Percentiles rank a stretch among this genome's conserved stretches.
Evolutionary conservation across 2,797 vertebrate species (phyloP).

Genomic region (Leontopithecus rosalia): DNA sequence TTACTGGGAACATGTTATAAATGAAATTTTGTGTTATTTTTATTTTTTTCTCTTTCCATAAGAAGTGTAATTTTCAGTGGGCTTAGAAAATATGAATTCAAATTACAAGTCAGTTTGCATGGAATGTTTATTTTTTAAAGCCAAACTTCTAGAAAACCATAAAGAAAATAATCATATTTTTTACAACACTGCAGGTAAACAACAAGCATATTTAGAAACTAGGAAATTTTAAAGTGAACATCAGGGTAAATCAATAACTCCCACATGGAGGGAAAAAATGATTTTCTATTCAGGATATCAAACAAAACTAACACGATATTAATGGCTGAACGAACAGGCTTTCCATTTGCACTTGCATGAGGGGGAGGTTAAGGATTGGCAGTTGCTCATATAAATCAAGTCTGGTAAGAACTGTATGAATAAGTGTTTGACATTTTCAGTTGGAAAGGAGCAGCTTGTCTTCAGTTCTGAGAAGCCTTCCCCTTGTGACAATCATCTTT

Average conservation of each 20-base stretch:
- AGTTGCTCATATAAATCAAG: conserved; percentile 66
- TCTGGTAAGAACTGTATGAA: conserved; percentile 59
- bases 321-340: conserved; percentile 66
- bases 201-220: conserved; percentile 70
- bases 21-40: conserved; percentile 48
- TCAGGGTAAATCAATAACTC: conserved; percentile 64
- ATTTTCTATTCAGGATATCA: conserved; percentile 73
- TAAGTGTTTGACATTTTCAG: conserved; percentile 72
- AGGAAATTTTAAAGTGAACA: conserved; percentile 73
- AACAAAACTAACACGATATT: conserved; percentile 68
- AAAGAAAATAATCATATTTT: conserved; percentile 60
- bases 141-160: conserved; percentile 50
- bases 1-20: background rate
- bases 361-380: conserved; percentile 65
- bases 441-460: conserved; percentile 73
- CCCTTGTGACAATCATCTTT: conserved; percentile 58
- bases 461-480: conserved; percentile 56
- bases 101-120: conserved; percentile 54
- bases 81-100: conserved; percentile 52
- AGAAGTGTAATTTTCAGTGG: conserved; percentile 25
- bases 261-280: conserved; percentile 52
- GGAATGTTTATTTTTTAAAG: conserved; percentile 62
- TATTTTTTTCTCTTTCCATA: conserved; percentile 1
- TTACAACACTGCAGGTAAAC: conserved; percentile 71
- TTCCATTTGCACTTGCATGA: conserved; percentile 56